Conservation (phyloP, 1,140 invertebrate species). For the Zaprionus inermis region DNA sequence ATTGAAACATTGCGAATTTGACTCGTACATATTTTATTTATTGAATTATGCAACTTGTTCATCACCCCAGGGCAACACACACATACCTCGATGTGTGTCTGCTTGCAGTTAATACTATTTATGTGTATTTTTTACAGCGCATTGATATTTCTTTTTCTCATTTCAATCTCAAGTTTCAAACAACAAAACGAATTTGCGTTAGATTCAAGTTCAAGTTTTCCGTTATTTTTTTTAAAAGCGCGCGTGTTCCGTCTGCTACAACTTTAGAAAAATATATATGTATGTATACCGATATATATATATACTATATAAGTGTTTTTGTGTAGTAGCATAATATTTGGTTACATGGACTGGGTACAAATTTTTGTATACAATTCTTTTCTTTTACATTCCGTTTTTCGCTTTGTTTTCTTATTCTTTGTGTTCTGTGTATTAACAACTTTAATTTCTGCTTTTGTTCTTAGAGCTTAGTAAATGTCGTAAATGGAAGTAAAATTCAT, state of each 20-base stretch:
- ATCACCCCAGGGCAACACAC: constrained; percentile 60
- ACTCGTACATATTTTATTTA: constrained; percentile 69
- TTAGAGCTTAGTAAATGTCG: constrained; percentile 67
- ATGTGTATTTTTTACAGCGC: constrained; percentile 77
- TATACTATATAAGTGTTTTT: constrained; percentile 25
- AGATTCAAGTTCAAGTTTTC: constrained; percentile 13
- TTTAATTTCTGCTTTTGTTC: constrained; percentile 32
- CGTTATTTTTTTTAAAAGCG: constrained; percentile 53
- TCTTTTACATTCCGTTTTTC: constrained; percentile 8
- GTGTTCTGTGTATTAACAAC: constrained; percentile 46
- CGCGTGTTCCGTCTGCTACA: constrained; percentile 49
- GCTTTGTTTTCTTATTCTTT: constrained; percentile 5
- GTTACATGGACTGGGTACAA: constrained; percentile 82
- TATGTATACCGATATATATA: constrained; percentile 66
- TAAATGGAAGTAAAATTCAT: constrained; percentile 78
- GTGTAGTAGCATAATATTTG: constrained; percentile 70
- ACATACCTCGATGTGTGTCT: constrained; percentile 39
- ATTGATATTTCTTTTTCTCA: constrained; percentile 66
- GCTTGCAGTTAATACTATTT: constrained; percentile 66
- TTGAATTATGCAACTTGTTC: constrained; percentile 72
- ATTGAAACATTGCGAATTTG: constrained; percentile 14
- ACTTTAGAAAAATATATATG: constrained; percentile 74
- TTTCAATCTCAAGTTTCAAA: constrained; percentile 46
- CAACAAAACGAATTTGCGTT: constrained; percentile 53
- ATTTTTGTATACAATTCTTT: constrained; percentile 77